Percentiles rank a stretch among this genome's conserved stretches.
Evolutionary conservation across 1,140 invertebrate species (phyloP).

Genomic region (Arctopsyche grandis): DNA sequence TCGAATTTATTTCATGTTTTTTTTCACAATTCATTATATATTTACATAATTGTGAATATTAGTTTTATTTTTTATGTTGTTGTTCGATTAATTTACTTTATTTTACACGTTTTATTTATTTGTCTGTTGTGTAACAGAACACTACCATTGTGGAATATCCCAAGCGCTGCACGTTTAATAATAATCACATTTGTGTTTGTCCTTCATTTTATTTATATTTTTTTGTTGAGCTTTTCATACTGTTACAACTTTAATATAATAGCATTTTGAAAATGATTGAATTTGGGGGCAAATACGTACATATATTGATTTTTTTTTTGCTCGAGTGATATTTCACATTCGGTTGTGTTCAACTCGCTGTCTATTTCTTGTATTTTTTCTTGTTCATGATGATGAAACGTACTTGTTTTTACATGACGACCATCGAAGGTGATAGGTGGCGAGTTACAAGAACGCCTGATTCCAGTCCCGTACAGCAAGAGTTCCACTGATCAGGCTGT

Average conservation of each 20-base stretch:
- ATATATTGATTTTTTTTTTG: too few relatives aligned
- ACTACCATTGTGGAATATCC: constrained; percentile 23
- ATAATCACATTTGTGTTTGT: not conserved
- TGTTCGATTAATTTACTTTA: not conserved
- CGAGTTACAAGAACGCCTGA: constrained; percentile 99
- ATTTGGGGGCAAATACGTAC: too few relatives aligned
- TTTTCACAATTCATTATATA: constrained; percentile 49
- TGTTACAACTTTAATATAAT: not conserved
- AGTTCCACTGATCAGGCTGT: constrained; percentile 99
- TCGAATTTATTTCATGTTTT: constrained; percentile 32
- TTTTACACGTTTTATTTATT: constrained; percentile 42
- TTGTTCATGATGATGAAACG: constrained; percentile 51
- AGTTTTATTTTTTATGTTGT: constrained; percentile 35
- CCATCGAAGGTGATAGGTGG: constrained; percentile 96
- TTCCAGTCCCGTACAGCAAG: constrained; percentile 99
- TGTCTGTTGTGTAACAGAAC: constrained; percentile 48
- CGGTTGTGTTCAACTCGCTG: constrained; percentile 46
- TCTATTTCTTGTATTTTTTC: constrained; percentile 38
- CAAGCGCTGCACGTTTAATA: not conserved
- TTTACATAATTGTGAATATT: constrained; percentile 51
- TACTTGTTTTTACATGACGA: constrained; percentile 78
- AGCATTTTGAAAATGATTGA: not conserved
- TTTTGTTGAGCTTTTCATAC: too few relatives aligned
- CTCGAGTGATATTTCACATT: constrained; percentile 20
- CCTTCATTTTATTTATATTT: not conserved